Evolutionary conservation across 2,113 vertebrate genomes (phyloP), one percentile per base, ranked within the genome.

Genomic region (Symphodus melops): DNA sequence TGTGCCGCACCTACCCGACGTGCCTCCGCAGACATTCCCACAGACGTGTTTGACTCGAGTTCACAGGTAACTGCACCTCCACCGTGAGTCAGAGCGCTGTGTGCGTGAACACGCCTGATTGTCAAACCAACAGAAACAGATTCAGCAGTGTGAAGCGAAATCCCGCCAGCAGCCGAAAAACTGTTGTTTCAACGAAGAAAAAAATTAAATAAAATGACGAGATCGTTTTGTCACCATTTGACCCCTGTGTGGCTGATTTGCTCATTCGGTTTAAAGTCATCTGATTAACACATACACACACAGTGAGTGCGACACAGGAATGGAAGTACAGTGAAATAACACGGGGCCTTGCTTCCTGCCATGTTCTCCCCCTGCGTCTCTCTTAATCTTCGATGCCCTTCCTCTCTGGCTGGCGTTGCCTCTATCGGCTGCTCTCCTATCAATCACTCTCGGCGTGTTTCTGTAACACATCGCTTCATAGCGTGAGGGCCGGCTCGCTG

Each of bases 261-360:
- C 37, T 59, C 44, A 57, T 79, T 77, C 51, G 8, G 49, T 68
- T 16, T 46, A 13, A 13, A 5, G 12, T 84, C 65, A 78, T 81
- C 67, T 81, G 64, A 75, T 68, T 44, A 65, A 33, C 28, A 48
- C 13, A 10, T 42, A 75, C 14, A 83, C 33, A 33, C 23, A 53
- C 17, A 48, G 0, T 20, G 20, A 52, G 36, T 23, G 20, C 23
- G 23, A 65, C 2, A 11, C 39, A 41, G 39, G 39, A 9, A 41
- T 10, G 7, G 39, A 41, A 41, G 51, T 19, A 52, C 6, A 33
- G 65, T 66, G 66, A 79, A 86, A 88, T 84, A 84, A 58, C 11
- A 79, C 84, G 72, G 75, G 28, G 58, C 59, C 55, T 77, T 36
- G 39, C 54, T 88, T 86, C 82, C 86, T 81, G 81, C 58, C 53